Evolutionary conservation across 2,888 invertebrate species (phyloP).

Genomic region (Phortica okadai): DNA sequence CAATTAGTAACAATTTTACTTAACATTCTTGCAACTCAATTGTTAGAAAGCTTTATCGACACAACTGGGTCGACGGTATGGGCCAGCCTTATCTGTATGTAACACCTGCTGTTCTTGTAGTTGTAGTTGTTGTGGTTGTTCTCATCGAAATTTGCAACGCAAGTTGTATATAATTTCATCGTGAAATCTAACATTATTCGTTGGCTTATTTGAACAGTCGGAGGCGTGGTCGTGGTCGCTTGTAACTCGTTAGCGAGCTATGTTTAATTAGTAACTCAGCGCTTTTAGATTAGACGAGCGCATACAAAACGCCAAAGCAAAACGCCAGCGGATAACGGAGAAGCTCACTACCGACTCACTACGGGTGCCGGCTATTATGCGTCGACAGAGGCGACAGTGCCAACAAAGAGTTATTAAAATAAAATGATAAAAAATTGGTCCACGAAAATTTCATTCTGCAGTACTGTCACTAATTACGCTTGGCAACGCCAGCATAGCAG

Average conservation of each 20-base stretch:
- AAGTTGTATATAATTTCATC: not conserved
- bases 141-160: not conserved
- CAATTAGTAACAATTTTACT: conserved; percentile 56
- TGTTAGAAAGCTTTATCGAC: not conserved
- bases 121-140: not conserved
- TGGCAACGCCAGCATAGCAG: not conserved
- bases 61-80: not conserved
- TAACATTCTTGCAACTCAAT: not conserved
- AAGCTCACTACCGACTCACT: not conserved
- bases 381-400: not conserved
- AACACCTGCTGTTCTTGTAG: conserved; percentile 25
- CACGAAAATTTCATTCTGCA: not conserved
- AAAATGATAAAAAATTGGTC: not conserved
- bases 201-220: not conserved
- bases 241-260: conserved; percentile 13
- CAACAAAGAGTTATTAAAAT: conserved; percentile 15
- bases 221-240: not conserved
- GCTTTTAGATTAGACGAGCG: conserved; percentile 6
- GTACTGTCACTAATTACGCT: conserved; percentile 22
- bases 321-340: not conserved
- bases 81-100: conserved; percentile 20
- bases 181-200: not conserved
- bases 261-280: conserved; percentile 27
- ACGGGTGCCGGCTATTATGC: no score
- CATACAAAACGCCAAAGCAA: not conserved